Conservation (phyloP, 2,113 vertebrate genomes). For the Vulpes lagopus region DNA sequence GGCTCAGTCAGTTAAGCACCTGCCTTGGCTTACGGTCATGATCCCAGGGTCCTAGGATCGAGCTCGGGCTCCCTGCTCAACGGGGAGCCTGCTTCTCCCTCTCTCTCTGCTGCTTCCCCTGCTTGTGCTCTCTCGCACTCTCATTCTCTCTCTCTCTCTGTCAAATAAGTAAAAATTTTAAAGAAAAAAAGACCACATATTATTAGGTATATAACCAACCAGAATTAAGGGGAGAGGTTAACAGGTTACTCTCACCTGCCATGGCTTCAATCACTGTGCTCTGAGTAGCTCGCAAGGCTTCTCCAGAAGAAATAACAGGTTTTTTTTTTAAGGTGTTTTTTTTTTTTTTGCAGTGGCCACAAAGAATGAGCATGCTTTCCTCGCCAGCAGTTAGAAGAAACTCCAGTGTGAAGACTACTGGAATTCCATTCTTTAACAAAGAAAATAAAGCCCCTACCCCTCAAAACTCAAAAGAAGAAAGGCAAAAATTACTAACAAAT, state of each 20-base stretch:
- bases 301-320: not conserved
- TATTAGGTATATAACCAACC: not conserved
- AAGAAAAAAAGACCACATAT: not conserved
- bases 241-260: not conserved
- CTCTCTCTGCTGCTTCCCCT: no score
- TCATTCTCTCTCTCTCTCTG: no score
- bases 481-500: slow-evolving; percentile 25
- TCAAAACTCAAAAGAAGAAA: slow-evolving; percentile 28
- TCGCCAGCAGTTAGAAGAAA: not conserved
- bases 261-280: not conserved
- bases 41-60: no score
- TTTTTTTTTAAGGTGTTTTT: not conserved
- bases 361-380: not conserved
- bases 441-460: not conserved
- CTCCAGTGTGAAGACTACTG: not conserved
- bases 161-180: not conserved
- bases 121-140: no score
- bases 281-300: not conserved
- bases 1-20: no score
- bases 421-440: not conserved
- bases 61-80: no score
- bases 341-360: not conserved
- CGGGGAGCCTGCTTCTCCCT: no score
- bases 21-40: no score
- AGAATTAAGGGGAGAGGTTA: not conserved